Conservation (phyloP, 1,140 invertebrate genomes). For the Lepeophtheirus salmonis region DNA sequence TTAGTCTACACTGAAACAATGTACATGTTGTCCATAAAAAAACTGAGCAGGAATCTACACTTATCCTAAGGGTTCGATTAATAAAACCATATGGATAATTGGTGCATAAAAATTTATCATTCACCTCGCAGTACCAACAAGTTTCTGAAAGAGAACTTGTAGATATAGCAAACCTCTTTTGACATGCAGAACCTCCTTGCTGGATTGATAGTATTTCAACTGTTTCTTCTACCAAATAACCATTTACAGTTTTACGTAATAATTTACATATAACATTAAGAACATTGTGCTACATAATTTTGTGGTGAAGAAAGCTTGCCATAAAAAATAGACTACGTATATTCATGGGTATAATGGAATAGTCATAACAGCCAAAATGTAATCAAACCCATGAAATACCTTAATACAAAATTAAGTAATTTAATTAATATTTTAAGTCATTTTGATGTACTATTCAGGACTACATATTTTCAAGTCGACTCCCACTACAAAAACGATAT, state of each 20-base stretch:
- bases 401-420: too few species aligned
- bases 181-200: neutral
- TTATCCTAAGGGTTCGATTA: conserved; percentile 57
- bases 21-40: neutral
- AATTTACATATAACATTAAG: conserved; percentile 71
- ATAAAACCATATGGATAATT: conserved; percentile 78
- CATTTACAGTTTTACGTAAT: conserved; percentile 66
- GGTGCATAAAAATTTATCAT: conserved; percentile 73
- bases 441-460: too few species aligned
- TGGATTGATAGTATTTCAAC: conserved; percentile 24
- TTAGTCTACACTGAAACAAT: too few species aligned
- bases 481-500: too few species aligned
- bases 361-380: too few species aligned
- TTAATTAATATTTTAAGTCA: too few species aligned
- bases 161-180: conserved; percentile 62
- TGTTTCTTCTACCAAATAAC: conserved; percentile 69
- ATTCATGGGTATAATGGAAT: too few species aligned
- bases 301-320: conserved; percentile 31
- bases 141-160: conserved; percentile 74
- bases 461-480: too few species aligned
- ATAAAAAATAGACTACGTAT: neutral
- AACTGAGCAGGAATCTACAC: conserved; percentile 27
- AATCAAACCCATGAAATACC: too few species aligned
- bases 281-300: conserved; percentile 72
- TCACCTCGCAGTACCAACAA: conserved; percentile 65